These are phyloP conservation scores for Caloenas nicobarica DNA, from an alignment of 2,113 vertebrate genomes.

Conservation along the genomic window DNA sequence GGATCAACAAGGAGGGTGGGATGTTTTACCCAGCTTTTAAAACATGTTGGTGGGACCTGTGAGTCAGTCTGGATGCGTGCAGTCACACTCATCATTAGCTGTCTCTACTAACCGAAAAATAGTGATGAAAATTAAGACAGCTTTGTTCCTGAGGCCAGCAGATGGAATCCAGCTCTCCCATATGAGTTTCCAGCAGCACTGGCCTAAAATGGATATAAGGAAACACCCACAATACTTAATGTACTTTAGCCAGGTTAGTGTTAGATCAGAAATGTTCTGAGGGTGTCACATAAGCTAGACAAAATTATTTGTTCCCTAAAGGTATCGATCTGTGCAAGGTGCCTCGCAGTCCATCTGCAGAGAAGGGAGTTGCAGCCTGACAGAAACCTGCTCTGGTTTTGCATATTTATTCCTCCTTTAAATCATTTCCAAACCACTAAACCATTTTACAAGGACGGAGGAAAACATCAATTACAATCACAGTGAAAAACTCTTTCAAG, in stretches of 20 bases:
- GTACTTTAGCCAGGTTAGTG: neutral
- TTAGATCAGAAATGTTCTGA: neutral
- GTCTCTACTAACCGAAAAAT: neutral
- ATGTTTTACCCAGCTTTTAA: neutral
- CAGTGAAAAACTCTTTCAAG: constrained; percentile 24
- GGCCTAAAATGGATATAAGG: neutral
- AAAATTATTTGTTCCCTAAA: constrained; percentile 1
- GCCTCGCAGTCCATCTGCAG: neutral
- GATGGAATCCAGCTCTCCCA: neutral
- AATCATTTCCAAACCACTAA: constrained; percentile 67
- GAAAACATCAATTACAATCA: constrained; percentile 67
- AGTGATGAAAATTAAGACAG: neutral
- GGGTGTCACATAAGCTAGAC: neutral
- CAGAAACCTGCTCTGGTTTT: constrained; percentile 31
- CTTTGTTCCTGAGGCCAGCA: neutral
- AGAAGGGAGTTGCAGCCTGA: constrained; percentile 7
- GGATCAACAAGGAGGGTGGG: neutral
- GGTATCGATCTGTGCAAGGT: neutral
- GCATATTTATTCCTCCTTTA: constrained; percentile 54
- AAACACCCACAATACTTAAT: neutral
- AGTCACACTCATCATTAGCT: rapidly evolving
- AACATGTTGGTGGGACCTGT: neutral
- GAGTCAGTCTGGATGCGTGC: neutral
- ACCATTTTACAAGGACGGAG: constrained; percentile 64
- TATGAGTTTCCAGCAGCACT: neutral